These are phyloP conservation scores for Orthonyx spaldingii DNA, from an alignment of 2,113 vertebrate species.

Conservation along the genomic window DNA sequence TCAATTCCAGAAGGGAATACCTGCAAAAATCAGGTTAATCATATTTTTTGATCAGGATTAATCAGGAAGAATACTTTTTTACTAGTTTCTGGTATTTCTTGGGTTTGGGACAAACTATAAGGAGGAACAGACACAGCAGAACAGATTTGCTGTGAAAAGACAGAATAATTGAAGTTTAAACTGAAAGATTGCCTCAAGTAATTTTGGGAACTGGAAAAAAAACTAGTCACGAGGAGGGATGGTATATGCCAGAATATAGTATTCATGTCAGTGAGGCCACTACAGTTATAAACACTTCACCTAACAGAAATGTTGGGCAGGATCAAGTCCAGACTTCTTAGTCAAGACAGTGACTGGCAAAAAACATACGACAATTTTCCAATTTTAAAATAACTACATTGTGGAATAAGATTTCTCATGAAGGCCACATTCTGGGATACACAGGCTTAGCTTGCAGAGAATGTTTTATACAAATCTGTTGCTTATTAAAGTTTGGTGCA, in stretches of 20 bases:
- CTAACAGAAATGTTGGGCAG: background rate
- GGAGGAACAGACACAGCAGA: background rate
- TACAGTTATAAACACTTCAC: background rate
- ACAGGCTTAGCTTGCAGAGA: background rate
- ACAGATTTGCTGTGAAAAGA: background rate
- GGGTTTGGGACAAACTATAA: background rate
- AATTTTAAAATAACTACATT: background rate
- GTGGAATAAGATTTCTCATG: slow-evolving; percentile 6
- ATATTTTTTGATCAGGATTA: too few relatives aligned
- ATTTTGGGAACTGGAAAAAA: background rate
- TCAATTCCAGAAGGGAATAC: background rate
- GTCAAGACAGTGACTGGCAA: slow-evolving; percentile 14
- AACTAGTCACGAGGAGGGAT: background rate
- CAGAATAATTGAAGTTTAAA: slow-evolving; percentile 4
- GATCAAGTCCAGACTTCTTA: background rate
- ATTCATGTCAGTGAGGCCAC: background rate
- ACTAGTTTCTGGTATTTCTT: background rate
- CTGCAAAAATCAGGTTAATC: background rate
- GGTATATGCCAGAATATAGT: background rate
- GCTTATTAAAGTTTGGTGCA: background rate
- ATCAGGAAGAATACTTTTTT: background rate
- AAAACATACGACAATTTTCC: background rate
- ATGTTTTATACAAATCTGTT: slow-evolving; percentile 4
- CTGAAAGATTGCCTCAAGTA: background rate
- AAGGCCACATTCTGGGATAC: background rate